A percentile compares a stretch with the other conserved stretches of the same genome.
Evolutionary conservation across 2,888 invertebrate species (phyloP).

Genomic region (Halictus quadricinctus): DNA sequence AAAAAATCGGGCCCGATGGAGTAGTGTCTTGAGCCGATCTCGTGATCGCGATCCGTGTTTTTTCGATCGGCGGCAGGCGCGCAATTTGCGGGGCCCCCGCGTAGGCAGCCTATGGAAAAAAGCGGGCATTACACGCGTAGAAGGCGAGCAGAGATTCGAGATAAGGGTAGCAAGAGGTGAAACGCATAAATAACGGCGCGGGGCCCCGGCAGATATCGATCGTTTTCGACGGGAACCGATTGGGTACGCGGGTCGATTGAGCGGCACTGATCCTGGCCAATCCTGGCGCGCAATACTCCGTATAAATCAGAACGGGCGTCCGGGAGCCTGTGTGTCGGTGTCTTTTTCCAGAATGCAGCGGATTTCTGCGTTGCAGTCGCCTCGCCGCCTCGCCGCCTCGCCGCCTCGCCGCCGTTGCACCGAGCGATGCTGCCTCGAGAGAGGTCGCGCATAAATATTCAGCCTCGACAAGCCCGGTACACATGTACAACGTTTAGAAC

Average conservation of each 20-base stretch:
- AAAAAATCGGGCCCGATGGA: not conserved
- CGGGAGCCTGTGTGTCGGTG: slow-evolving; percentile 39
- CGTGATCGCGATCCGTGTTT: not conserved
- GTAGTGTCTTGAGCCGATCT: not conserved
- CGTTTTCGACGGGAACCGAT: slow-evolving; percentile 62
- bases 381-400: slow-evolving; percentile 15
- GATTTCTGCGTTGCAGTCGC: slow-evolving; percentile 65
- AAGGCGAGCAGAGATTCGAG: slow-evolving; percentile 49
- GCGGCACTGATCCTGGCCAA: slow-evolving; percentile 57
- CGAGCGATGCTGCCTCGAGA: slow-evolving; percentile 59
- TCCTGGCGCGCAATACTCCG: slow-evolving; percentile 54
- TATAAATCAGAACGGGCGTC: slow-evolving; percentile 76
- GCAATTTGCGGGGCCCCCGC: slow-evolving; percentile 16
- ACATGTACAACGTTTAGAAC: slow-evolving; percentile 72
- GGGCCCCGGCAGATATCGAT: slow-evolving; percentile 44
- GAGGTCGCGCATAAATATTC: slow-evolving; percentile 78
- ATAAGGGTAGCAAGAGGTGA: slow-evolving; percentile 58
- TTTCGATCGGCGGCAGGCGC: slow-evolving; percentile 7
- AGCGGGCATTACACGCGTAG: slow-evolving; percentile 39
- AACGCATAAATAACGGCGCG: slow-evolving; percentile 56
- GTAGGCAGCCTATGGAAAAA: slow-evolving; percentile 28
- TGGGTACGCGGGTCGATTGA: slow-evolving; percentile 64
- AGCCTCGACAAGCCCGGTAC: slow-evolving; percentile 72
- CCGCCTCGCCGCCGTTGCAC: slow-evolving; percentile 10
- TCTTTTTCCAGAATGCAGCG: slow-evolving; percentile 74